phyloP scores from a whole-genome alignment of 2,113 vertebrate genomes.

The Chaenogobius annularis region DNA sequence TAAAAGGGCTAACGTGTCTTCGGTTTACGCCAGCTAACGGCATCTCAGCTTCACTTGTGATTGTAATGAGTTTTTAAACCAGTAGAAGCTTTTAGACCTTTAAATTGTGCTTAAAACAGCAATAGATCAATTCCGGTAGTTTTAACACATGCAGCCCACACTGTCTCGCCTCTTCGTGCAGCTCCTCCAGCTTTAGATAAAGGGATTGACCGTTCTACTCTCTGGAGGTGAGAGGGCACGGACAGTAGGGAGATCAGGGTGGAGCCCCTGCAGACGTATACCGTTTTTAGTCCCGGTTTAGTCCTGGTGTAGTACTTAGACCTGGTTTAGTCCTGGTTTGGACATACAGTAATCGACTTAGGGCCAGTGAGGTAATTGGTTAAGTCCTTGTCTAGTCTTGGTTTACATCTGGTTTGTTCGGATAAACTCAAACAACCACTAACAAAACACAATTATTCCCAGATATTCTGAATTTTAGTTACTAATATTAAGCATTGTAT shows the following conservation, averaged over 20 bases:
- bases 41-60: too few relatives aligned
- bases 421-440: too few relatives aligned
- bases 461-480: too few relatives aligned
- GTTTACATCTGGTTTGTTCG: too few relatives aligned
- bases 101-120: background rate
- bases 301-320: background rate
- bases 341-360: too few relatives aligned
- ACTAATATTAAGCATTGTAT: too few relatives aligned
- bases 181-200: conserved; percentile 17
- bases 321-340: background rate
- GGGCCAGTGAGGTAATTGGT: too few relatives aligned
- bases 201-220: conserved; percentile 11
- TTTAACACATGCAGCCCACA: background rate
- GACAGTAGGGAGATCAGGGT: background rate
- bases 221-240: background rate
- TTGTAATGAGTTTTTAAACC: too few relatives aligned
- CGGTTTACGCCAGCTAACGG: too few relatives aligned
- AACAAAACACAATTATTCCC: too few relatives aligned
- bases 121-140: background rate
- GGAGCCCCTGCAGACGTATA: background rate
- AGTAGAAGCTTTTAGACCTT: too few relatives aligned
- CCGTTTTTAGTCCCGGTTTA: background rate
- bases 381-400: background rate
- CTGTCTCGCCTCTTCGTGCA: background rate
- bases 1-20: too few relatives aligned